phyloP scores from a whole-genome alignment of 2,113 vertebrate genomes.

The Penelope pileata region DNA sequence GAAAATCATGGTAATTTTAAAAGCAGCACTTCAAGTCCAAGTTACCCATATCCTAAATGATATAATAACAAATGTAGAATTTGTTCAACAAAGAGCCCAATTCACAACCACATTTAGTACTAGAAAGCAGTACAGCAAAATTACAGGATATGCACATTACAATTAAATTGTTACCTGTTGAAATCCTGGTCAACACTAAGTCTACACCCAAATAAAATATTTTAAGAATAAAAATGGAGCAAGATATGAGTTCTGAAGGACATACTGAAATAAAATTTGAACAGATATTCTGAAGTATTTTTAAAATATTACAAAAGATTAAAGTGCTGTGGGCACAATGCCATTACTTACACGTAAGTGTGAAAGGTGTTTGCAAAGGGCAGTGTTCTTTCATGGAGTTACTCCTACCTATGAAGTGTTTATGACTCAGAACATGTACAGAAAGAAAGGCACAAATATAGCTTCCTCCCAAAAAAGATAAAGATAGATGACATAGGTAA shows the following conservation, averaged over 20 bases:
- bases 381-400: not conserved
- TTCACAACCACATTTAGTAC: not conserved
- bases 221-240: not conserved
- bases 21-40: not conserved
- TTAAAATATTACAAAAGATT: not conserved
- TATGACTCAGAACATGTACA: not conserved
- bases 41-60: not conserved
- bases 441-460: not conserved
- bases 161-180: not conserved
- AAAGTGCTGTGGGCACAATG: not conserved
- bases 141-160: not conserved
- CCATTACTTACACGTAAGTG: not conserved
- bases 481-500: not conserved
- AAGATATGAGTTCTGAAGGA: not conserved
- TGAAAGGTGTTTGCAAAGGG: not conserved
- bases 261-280: not conserved
- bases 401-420: accelerated
- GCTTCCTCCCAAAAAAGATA: not conserved
- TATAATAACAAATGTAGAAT: not conserved
- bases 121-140: not conserved
- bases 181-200: not conserved
- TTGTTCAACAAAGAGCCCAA: not conserved
- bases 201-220: not conserved
- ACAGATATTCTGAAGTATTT: not conserved
- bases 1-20: not conserved